A percentile compares a stretch with the other conserved stretches of the same genome.
Evolutionary conservation across 2,797 vertebrate species (phyloP).

Genomic region (Falco novaeseelandiae): DNA sequence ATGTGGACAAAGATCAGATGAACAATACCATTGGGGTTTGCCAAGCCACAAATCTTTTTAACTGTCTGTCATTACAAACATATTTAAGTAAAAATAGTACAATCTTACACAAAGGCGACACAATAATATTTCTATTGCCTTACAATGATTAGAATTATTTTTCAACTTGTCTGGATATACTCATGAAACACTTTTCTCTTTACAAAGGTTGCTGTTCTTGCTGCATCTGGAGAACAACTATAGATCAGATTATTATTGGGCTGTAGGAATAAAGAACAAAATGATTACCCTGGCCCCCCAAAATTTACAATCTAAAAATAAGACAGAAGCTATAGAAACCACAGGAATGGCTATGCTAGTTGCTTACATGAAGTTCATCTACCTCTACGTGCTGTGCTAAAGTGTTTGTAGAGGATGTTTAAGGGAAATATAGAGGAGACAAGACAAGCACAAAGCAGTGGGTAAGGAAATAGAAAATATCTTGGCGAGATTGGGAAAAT

Average conservation of each 20-base stretch:
- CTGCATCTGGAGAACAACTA: not conserved
- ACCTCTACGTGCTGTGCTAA: not conserved
- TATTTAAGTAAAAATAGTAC: not conserved
- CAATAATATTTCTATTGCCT: not conserved
- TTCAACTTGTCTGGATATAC: not conserved
- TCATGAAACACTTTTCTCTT: not conserved
- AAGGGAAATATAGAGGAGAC: not conserved
- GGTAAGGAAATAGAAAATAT: not conserved
- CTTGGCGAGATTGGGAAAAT: not conserved
- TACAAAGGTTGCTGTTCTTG: not conserved
- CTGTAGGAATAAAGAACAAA: not conserved
- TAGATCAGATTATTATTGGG: not conserved
- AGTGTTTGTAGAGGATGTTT: not conserved
- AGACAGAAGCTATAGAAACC: not conserved
- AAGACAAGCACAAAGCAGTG: not conserved
- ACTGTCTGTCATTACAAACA: not conserved
- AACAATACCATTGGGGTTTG: not conserved
- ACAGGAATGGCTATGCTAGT: not conserved
- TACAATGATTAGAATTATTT: not conserved
- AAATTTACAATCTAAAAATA: not conserved
- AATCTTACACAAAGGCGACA: not conserved
- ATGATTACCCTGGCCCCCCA: fast-evolving
- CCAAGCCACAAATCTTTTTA: not conserved
- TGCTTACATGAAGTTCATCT: not conserved
- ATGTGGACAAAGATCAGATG: not conserved